Evolutionary conservation across 2,113 vertebrate species (phyloP).

Genomic region (Bubo blakistoni): DNA sequence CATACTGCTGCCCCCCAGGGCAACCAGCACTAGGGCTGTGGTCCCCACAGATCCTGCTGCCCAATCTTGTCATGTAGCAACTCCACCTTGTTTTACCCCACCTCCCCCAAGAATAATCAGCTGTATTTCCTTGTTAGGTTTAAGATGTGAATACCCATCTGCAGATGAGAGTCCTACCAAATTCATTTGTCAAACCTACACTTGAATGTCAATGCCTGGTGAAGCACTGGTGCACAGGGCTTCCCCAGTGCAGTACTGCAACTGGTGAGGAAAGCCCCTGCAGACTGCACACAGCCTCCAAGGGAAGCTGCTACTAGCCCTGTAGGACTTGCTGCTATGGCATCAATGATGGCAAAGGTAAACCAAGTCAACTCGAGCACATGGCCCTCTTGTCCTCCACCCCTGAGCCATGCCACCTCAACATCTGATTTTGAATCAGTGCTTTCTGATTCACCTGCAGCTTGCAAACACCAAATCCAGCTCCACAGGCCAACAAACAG

Average conservation of each 20-base stretch:
- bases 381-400: not conserved
- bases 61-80: not conserved
- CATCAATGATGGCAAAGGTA: not conserved
- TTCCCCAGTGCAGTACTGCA: not conserved
- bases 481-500: not conserved
- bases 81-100: not conserved
- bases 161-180: not conserved
- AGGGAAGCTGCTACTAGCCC: not conserved
- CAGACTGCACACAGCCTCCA: not conserved
- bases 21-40: not conserved
- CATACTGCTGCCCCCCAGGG: not conserved
- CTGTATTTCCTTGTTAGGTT: not conserved
- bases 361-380: fast-evolving
- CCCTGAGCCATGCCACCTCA: not conserved
- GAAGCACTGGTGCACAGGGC: not conserved
- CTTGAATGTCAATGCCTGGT: not conserved
- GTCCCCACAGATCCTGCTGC: not conserved
- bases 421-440: not conserved
- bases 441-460: not conserved
- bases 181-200: not conserved
- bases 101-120: not conserved
- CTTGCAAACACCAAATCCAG: not conserved
- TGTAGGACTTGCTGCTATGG: not conserved
- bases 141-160: not conserved
- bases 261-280: not conserved